Percentiles rank a stretch among this genome's conserved stretches.
Evolutionary conservation across 2,797 vertebrate species (phyloP).

Genomic region (Dryobates pubescens): DNA sequence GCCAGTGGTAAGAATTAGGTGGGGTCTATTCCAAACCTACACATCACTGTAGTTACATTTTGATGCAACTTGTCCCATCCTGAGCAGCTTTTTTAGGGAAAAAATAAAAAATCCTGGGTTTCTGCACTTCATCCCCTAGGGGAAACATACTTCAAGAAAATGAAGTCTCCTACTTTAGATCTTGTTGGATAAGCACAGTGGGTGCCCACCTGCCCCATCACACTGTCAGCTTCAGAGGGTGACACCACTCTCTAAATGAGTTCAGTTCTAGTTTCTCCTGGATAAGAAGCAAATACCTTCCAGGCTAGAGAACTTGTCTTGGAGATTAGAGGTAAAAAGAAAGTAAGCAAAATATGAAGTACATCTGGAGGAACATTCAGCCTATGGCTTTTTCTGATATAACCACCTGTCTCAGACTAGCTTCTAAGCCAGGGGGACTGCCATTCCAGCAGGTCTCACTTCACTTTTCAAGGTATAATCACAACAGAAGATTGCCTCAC

Average conservation of each 20-base stretch:
- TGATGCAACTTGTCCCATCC: slow-evolving; percentile 11
- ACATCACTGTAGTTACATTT: neutral
- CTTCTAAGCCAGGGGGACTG: neutral
- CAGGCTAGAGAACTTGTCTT: neutral
- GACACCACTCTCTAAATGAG: slow-evolving; percentile 20
- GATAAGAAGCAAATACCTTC: slow-evolving; percentile 27
- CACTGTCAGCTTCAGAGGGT: neutral
- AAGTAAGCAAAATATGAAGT: neutral
- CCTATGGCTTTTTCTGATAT: neutral
- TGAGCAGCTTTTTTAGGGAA: neutral
- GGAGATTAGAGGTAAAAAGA: slow-evolving; percentile 4
- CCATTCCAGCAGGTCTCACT: neutral
- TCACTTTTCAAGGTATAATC: neutral
- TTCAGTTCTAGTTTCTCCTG: slow-evolving; percentile 9
- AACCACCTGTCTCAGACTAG: neutral
- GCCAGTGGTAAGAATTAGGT: neutral
- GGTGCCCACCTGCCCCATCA: slow-evolving; percentile 40
- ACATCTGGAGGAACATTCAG: neutral
- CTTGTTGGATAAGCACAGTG: slow-evolving; percentile 50
- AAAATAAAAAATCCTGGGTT: neutral
- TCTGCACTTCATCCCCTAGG: slow-evolving; percentile 30
- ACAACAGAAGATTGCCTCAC: neutral
- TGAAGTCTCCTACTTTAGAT: slow-evolving; percentile 39
- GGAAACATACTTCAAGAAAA: slow-evolving; percentile 65
- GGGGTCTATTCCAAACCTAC: neutral